Percentiles rank a stretch among this genome's conserved stretches.
Conservation (phyloP, 1,140 invertebrate species). For the Zaprionus lachaisei region DNA sequence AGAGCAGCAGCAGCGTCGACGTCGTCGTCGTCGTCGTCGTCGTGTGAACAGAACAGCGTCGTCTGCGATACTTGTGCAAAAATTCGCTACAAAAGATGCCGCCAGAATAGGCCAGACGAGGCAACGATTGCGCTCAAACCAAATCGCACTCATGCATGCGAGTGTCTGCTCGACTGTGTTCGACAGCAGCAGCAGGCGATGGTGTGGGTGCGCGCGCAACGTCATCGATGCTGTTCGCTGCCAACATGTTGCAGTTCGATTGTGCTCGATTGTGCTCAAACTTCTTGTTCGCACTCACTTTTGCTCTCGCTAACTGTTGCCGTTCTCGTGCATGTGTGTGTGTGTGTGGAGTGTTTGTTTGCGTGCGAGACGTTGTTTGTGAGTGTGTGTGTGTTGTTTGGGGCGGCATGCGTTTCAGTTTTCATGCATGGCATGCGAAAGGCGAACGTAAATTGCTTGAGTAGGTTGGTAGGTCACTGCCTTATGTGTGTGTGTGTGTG, state of each 20-base stretch:
- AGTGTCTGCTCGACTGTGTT: conserved; percentile 1
- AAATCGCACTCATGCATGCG: conserved; percentile 39
- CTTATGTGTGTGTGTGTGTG: conserved; percentile 34
- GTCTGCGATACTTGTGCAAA: conserved; percentile 67
- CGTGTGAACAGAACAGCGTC: conserved; percentile 64
- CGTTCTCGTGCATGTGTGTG: conserved; percentile 25
- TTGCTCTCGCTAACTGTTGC: conserved; percentile 69
- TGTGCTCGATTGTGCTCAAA: conserved; percentile 25
- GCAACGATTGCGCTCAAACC: conserved; percentile 29
- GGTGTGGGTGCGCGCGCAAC: conserved; percentile 33
- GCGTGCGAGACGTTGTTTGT: conserved; percentile 15
- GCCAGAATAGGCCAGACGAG: conserved; percentile 51
- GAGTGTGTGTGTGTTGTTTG: neutral
- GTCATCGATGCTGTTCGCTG: conserved; percentile 52
- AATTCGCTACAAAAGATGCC: conserved; percentile 66
- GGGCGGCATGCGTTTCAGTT: conserved; percentile 35
- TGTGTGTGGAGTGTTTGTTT: neutral
- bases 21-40: conserved; percentile 36
- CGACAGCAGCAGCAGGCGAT: neutral
- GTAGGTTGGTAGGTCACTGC: conserved; percentile 77
- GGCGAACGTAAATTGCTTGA: conserved; percentile 40
- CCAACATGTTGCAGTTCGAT: conserved; percentile 52
- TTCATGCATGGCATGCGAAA: conserved; percentile 46
- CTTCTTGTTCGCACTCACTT: neutral
- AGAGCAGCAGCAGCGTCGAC: conserved; percentile 12